Evolutionary conservation across 2,888 invertebrate genomes (phyloP).

Genomic region (Digitonthophagus gazella): DNA sequence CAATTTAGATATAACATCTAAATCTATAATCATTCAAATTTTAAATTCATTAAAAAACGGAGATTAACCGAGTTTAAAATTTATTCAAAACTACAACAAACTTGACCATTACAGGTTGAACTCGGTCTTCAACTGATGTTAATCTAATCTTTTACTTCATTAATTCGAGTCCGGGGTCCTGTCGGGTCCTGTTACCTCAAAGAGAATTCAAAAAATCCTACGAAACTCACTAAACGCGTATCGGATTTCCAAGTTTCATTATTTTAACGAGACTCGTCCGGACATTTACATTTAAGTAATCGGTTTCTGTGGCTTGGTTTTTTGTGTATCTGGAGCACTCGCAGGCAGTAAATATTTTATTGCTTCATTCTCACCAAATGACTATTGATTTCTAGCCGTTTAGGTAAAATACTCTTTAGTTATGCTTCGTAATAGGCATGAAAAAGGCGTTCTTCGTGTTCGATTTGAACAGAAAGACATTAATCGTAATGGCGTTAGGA

Average conservation of each 20-base stretch:
- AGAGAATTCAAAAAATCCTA: neutral
- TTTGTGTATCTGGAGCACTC: neutral
- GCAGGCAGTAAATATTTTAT: neutral
- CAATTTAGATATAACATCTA: no score
- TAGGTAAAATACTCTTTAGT: neutral
- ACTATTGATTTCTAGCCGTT: neutral
- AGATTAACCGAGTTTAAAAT: neutral
- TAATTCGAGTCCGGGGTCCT: conserved; percentile 24
- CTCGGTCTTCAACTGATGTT: conserved; percentile 13
- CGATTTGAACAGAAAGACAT: neutral
- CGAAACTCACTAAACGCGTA: neutral
- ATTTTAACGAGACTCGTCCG: neutral
- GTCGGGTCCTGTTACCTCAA: neutral
- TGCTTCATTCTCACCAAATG: neutral
- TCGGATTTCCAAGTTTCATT: neutral
- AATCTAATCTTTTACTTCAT: conserved; percentile 32
- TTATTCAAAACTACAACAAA: neutral
- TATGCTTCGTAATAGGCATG: neutral
- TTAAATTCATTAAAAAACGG: neutral
- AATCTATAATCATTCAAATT: no score
- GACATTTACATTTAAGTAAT: neutral
- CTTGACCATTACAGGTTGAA: conserved; percentile 9
- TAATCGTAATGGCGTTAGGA: neutral
- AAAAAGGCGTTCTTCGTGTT: neutral
- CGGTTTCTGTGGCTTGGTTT: neutral